Base-by-base conservation (phyloP, 2,113 vertebrate species). In the Paraplagusia blochii region DNA sequence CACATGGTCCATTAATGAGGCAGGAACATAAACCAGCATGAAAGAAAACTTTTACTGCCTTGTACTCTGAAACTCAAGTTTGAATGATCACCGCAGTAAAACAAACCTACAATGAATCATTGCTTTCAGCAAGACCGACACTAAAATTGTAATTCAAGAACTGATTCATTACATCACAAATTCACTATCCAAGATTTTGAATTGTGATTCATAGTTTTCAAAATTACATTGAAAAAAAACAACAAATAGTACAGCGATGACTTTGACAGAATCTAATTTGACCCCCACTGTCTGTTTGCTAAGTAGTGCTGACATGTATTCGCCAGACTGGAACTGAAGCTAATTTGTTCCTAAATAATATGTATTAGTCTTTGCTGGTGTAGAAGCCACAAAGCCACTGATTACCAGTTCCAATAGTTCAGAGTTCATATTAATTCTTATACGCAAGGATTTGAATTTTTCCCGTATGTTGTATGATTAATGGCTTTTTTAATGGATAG, bases 401-500 rank as follows among this genome's bases (percentile, higher is more conserved):
- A 6, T n/a, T n/a, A n/a, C n/a, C n/a, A n/a, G n/a, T n/a, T n/a
- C n/a, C n/a, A n/a, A n/a, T n/a, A n/a, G n/a, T n/a, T n/a, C n/a
- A n/a, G n/a, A n/a, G n/a, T n/a, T n/a, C n/a, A n/a, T n/a, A n/a
- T n/a, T n/a, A n/a, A n/a, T n/a, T n/a, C n/a, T n/a, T n/a, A n/a
- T n/a, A n/a, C n/a, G n/a, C n/a, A n/a, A n/a, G 22, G 22, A 29
- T 11, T 16, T 29, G 54, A 19, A 49, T 58, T 81, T 78, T 76
- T 83, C 63, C 69, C 69, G 47, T 50, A 52, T 61, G 57, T 56
- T 40, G 43, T 44, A 58, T 44, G 58, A 71, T 44, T 74, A 6
- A 6, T 19, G 11, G 59, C 59, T 33, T 51, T 40, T 71, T 65
- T 82, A 81, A 81, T 73, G 81, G 79, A 78, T 57, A 83, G 71